A percentile compares a stretch with the other conserved stretches of the same genome.
These are phyloP conservation scores for Chionodraco myersi DNA, from an alignment of 2,113 vertebrate species.

Conservation along the genomic window DNA sequence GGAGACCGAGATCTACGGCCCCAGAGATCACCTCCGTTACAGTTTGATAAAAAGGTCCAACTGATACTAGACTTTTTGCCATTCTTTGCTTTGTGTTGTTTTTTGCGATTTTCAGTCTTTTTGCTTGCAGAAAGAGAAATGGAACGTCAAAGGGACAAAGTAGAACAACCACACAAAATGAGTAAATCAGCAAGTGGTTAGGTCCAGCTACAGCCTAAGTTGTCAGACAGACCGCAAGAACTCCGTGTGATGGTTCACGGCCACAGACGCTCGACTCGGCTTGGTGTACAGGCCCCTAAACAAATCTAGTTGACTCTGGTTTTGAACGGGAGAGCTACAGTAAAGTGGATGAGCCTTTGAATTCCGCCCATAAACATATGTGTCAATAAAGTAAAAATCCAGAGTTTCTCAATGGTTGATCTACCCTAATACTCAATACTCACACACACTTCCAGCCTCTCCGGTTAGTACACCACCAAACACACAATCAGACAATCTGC, in stretches of 20 bases:
- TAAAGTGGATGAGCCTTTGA: slow-evolving; percentile 2
- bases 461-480: neutral
- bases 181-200: neutral
- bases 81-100: neutral
- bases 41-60: slow-evolving; percentile 10
- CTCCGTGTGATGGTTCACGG: neutral
- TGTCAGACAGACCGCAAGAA: too few relatives aligned
- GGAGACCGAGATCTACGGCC: too few relatives aligned
- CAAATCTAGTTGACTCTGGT: neutral
- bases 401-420: neutral
- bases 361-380: slow-evolving; percentile 15
- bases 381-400: slow-evolving; percentile 34
- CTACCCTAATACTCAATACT: neutral
- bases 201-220: neutral
- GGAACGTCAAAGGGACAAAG: neutral
- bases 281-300: neutral
- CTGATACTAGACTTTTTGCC: neutral
- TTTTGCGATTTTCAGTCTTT: neutral
- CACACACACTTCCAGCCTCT: slow-evolving; percentile 28
- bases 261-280: neutral
- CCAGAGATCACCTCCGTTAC: too few relatives aligned
- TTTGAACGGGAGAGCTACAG: slow-evolving; percentile 9
- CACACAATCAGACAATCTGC: neutral
- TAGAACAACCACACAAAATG: slow-evolving; percentile 2
- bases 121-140: neutral